Evolutionary conservation across 2,113 vertebrate genomes (phyloP).

Genomic region (Argyrosomus japonicus): DNA sequence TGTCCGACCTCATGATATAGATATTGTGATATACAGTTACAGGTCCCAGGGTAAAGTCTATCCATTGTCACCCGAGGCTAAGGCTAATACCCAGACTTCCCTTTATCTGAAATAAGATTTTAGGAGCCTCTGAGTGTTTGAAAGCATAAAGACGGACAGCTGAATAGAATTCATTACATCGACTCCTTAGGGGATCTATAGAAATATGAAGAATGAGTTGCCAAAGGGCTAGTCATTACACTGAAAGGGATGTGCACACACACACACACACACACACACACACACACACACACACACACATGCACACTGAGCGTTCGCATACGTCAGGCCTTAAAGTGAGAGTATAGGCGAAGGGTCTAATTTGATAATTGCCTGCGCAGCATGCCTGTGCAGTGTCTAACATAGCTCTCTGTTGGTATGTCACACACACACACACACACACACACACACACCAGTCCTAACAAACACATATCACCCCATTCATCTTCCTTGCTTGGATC

Average conservation of each 20-base stretch:
- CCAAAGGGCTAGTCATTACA: slow-evolving; percentile 9
- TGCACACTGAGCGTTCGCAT: not conserved
- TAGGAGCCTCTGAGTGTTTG: not conserved
- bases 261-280: slow-evolving; percentile 12
- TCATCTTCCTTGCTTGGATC: not conserved
- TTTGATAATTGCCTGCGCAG: slow-evolving; percentile 34
- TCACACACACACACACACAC: slow-evolving; percentile 4
- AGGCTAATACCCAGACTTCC: not conserved
- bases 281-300: slow-evolving; percentile 8
- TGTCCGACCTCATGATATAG: too few relatives aligned
- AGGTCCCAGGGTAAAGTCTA: too few relatives aligned
- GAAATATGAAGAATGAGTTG: slow-evolving; percentile 16
- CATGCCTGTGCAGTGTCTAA: slow-evolving; percentile 31
- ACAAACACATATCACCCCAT: not conserved
- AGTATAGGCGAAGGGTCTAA: slow-evolving; percentile 12
- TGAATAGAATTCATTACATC: slow-evolving; percentile 12
- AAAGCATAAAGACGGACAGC: slow-evolving; percentile 24
- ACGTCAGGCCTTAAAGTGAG: not conserved
- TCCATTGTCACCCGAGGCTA: not conserved
- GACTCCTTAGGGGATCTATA: not conserved
- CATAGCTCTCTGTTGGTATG: slow-evolving; percentile 9
- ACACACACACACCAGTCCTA: not conserved
- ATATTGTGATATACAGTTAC: not conserved
- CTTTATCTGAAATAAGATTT: not conserved
- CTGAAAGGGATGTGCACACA: not conserved